Evolutionary conservation across 92 coral and sea anemone genomes (phyloP), one percentile per base, ranked within the genome.

Genomic region (Nematostella vectensis): DNA sequence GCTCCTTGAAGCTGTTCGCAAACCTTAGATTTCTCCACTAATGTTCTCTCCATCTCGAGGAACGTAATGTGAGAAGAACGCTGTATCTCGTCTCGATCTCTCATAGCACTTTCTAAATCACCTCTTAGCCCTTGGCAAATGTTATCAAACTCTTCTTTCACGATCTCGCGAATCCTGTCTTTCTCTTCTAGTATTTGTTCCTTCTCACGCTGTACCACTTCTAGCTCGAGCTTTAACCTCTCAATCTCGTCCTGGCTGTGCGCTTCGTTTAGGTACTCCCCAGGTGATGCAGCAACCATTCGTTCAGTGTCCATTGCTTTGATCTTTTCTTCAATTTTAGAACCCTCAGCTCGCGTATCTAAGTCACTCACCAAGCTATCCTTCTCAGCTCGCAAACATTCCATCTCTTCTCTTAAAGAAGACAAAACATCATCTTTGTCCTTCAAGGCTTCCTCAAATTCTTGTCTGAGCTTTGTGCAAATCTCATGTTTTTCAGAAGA

Each of bases 1-100:
- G 68, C 65, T 49, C 74, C 75, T 59, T 59, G 36, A 11, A 89
- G 55, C 19, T 83, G 79, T 29, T 85, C 87, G 45, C 76, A 59
- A 12, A 59, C 47, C 26, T 68, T 50, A 23, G 26, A 48, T 33
- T 33, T 68, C n/a, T 68, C 58, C 0, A 68, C 45, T 4, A 68
- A 45, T 20, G 48, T 47, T 57, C 49, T 53, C 38, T 68, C 75
- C 27, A 68, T 38, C 45, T 59, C 66, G 15, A 68, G 38, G 18
- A 52, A 59, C 29, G 38, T 28, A 12, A 60, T 58, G 17, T 68
- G 65, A 17, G 65, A 25, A 0, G 65, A 28, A 10, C 59, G 57
- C 47, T 57, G 49, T 0, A 68, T 37, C 1, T 33, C 67, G 29
- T 48, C 57, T 20, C 44, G 57, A 31, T 71, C 75, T 10, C 22